phyloP scores from a whole-genome alignment of 2,113 vertebrate genomes.

The Terrapene triunguis region DNA sequence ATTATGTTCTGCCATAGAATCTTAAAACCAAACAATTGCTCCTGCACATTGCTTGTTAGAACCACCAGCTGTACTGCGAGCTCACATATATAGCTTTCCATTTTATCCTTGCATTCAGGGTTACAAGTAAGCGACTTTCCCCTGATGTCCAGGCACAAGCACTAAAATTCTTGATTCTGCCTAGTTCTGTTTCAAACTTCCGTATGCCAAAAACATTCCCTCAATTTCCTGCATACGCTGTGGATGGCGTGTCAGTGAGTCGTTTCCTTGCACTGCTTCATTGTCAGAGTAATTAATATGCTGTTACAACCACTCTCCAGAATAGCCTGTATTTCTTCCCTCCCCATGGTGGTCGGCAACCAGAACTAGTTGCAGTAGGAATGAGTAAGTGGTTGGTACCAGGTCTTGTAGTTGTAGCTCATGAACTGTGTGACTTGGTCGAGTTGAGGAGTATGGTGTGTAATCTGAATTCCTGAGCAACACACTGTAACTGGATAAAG shows the following conservation, averaged over 20 bases:
- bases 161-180: slow-evolving; percentile 17
- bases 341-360: background rate
- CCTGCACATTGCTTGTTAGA: background rate
- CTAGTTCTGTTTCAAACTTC: slow-evolving; percentile 55
- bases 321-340: background rate
- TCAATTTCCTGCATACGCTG: slow-evolving; percentile 8
- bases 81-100: slow-evolving; percentile 12
- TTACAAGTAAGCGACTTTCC: slow-evolving; percentile 4
- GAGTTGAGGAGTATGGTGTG: background rate
- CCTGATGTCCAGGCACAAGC: background rate
- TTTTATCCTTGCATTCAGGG: slow-evolving; percentile 7
- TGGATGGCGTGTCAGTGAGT: background rate
- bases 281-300: background rate
- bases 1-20: background rate
- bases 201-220: slow-evolving; percentile 51
- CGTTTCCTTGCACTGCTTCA: background rate
- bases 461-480: background rate
- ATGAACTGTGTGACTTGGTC: background rate
- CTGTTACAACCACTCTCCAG: background rate
- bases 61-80: background rate
- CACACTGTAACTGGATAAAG: background rate
- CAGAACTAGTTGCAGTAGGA: background rate
- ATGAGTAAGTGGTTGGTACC: background rate
- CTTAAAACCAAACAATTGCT: slow-evolving; percentile 22
- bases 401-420: background rate